Evolutionary conservation across 2,113 vertebrate species (phyloP).

Genomic region (Urocolius indicus): DNA sequence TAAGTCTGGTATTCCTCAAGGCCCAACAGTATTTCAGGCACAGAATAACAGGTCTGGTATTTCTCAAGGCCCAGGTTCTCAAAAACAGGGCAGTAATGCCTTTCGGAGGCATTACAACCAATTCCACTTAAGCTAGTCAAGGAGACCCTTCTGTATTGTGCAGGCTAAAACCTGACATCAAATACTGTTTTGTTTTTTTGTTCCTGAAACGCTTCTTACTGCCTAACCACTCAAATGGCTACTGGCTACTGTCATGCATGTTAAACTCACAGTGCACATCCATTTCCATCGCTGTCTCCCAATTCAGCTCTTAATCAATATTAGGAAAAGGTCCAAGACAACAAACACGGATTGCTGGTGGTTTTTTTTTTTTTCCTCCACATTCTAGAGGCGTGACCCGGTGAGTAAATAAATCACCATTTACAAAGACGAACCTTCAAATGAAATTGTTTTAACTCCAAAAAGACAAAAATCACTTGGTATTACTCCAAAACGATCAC

Average conservation of each 20-base stretch:
- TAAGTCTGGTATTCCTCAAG: slow-evolving; percentile 20
- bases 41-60: slow-evolving; percentile 28
- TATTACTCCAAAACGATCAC: background rate
- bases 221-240: background rate
- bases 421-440: background rate
- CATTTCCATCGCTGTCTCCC: background rate
- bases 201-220: background rate
- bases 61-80: slow-evolving; percentile 41
- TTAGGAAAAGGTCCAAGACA: background rate
- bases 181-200: background rate
- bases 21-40: background rate
- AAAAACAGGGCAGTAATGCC: background rate
- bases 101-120: slow-evolving; percentile 5
- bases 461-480: background rate
- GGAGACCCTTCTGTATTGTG: background rate
- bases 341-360: background rate
- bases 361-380: no score
- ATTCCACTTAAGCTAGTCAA: background rate
- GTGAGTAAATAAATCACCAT: background rate
- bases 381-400: background rate
- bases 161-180: background rate
- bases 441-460: background rate
- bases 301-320: background rate
- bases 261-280: background rate
- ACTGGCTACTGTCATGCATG: slow-evolving; percentile 21